phyloP scores from a whole-genome alignment of 2,888 invertebrate genomes.

The Cephus pygmeus region DNA sequence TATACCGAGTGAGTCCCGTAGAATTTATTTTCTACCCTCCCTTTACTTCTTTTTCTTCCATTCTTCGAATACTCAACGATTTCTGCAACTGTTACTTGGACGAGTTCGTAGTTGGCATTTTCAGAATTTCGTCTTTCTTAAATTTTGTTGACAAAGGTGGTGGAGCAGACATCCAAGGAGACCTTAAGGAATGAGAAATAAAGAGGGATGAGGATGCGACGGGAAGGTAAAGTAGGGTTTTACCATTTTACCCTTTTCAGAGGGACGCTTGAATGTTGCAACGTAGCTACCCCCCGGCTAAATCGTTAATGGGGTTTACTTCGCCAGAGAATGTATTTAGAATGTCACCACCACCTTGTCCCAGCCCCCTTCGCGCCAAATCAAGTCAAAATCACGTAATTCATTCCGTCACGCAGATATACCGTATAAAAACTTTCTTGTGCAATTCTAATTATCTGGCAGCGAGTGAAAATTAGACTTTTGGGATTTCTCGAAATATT shows the following conservation, averaged over 20 bases:
- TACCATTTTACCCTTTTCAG: slow-evolving; percentile 11
- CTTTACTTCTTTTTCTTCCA: not conserved
- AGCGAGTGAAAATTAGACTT: not conserved
- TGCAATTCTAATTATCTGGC: not conserved
- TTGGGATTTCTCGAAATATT: not conserved
- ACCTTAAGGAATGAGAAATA: too few relatives aligned
- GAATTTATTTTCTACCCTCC: not conserved
- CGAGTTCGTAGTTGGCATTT: slow-evolving; percentile 22
- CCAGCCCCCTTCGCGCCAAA: not conserved
- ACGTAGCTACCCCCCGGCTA: slow-evolving; percentile 4
- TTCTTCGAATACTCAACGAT: not conserved
- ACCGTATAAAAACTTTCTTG: not conserved
- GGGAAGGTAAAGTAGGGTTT: not conserved
- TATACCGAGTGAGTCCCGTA: not conserved
- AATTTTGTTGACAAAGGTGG: not conserved
- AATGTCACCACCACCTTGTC: not conserved
- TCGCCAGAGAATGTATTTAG: slow-evolving; percentile 12
- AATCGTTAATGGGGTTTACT: slow-evolving; percentile 18
- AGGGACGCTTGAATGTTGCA: slow-evolving; percentile 11
- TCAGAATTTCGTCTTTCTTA: not conserved
- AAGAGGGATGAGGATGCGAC: not conserved
- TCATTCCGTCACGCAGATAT: not conserved
- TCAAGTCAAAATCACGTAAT: not conserved
- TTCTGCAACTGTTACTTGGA: slow-evolving; percentile 35
- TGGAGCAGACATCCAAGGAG: not conserved